Percentiles rank a stretch among this genome's conserved stretches.
These are phyloP conservation scores for Therioaphis trifolii DNA, from an alignment of 2,888 invertebrate species.

Conservation along the genomic window DNA sequence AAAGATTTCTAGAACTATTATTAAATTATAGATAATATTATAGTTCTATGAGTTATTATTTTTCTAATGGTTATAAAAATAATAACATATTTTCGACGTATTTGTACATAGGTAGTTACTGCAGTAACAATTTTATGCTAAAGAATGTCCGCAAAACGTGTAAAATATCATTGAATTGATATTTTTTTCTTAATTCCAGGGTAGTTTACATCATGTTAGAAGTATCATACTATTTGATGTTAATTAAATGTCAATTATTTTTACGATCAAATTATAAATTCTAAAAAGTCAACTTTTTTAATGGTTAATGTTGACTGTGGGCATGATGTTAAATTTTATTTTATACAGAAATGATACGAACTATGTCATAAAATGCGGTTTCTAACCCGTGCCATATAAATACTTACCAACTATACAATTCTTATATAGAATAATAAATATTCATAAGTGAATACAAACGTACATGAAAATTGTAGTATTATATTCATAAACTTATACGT, in stretches of 20 bases:
- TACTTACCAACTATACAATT: neutral
- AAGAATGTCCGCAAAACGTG: neutral
- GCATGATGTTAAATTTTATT: neutral
- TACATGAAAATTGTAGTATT: too few relatives aligned
- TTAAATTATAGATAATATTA: constrained; percentile 12
- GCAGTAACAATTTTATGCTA: neutral
- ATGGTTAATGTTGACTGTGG: too few relatives aligned
- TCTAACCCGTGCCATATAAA: neutral
- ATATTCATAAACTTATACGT: too few relatives aligned
- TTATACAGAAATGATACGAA: neutral
- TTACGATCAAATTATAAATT: constrained; percentile 18
- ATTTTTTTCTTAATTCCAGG: constrained; percentile 27
- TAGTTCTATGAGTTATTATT: constrained; percentile 7
- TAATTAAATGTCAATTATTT: neutral
- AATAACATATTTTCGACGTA: constrained; percentile 20
- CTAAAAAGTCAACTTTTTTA: neutral
- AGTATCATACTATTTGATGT: neutral
- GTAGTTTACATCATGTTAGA: neutral
- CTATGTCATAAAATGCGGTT: neutral
- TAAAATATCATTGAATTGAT: constrained; percentile 2
- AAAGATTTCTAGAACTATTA: neutral
- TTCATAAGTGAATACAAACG: neutral
- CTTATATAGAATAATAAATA: neutral
- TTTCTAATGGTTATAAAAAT: constrained; percentile 47
- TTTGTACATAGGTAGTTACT: neutral